Evolutionary conservation across 2,797 vertebrate species (phyloP), one percentile per base, ranked within the genome.

Genomic region (Brachymystax lenok): DNA sequence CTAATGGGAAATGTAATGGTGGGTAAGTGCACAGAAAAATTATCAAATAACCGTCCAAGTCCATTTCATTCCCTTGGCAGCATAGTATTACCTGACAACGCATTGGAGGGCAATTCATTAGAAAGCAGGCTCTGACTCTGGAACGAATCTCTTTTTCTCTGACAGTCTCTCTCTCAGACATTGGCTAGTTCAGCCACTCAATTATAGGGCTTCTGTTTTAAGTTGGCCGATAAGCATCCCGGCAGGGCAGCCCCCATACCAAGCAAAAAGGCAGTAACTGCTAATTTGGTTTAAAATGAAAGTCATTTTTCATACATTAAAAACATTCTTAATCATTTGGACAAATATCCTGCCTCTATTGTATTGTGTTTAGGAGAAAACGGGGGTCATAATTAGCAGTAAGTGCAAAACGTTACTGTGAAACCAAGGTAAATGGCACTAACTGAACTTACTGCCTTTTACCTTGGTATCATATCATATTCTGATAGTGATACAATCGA

Each of bases 91-190:
- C 73, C 71, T 70, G 27, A 24, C 27, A 33, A 63, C 3, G 2
- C 19, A 14, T 74, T n/a, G 77, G 46, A 40, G 52, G 52, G 33
- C 50, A 80, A 81, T 80, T 69, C 78, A 86, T 83, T 82, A 75
- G 52, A 71, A 68, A 7, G 33, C 33, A 3, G 66, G 5, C 27
- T 28, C 14, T 4, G 1, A 17, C 27, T 30, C 68, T n/a, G 61
- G n/a, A n/a, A 73, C 70, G 21, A n/a, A 13, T 61, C 72, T 35
- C 5, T 19, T 24, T 79, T 69, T 74, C 79, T 69, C 77, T 66
- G 69, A 76, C 54, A 74, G 21, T 64, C 73, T n/a, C 54, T 75
- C 27, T 4, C 17, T 17, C 17, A 19, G 54, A 14, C 6, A 14
- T 82, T 21, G 19, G 30, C 12, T 13, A 75, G 46, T 79, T 68